phyloP scores from a whole-genome alignment of 1,140 invertebrate species.

The Goniozus legneri region DNA sequence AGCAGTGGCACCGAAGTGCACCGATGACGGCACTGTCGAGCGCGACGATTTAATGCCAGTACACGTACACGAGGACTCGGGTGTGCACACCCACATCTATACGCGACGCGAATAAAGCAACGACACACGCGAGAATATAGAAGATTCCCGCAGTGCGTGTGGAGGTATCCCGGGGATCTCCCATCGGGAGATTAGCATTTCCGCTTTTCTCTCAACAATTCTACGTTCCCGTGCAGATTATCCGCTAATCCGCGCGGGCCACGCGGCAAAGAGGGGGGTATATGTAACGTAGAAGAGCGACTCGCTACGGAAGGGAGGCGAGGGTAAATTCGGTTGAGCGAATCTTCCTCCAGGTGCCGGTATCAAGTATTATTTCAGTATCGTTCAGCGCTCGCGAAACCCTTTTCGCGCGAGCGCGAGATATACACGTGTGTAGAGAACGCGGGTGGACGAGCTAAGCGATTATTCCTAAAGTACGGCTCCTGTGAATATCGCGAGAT shows the following conservation, averaged over 20 bases:
- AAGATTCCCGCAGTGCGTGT: conserved; percentile 26
- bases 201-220: conserved; percentile 54
- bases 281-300: conserved; percentile 1
- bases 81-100: not conserved
- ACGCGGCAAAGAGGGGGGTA: conserved; percentile 4
- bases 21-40: too few relatives aligned
- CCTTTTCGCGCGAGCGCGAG: conserved; percentile 13
- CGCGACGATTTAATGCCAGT: conserved; percentile 16
- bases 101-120: conserved; percentile 1
- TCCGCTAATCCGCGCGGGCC: conserved; percentile 45
- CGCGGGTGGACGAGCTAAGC: conserved; percentile 10
- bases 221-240: conserved; percentile 51
- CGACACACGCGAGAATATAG: conserved; percentile 23
- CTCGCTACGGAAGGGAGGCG: conserved; percentile 10
- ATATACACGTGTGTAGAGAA: not conserved
- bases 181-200: conserved; percentile 54
- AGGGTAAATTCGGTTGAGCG: conserved; percentile 26
- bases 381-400: conserved; percentile 26
- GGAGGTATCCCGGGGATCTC: conserved; percentile 44
- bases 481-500: not conserved
- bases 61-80: conserved; percentile 2
- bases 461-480: conserved; percentile 15
- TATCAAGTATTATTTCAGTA: conserved; percentile 48
- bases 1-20: too few relatives aligned
- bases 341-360: conserved; percentile 32